These are phyloP conservation scores for Apostichopus parvimensis DNA, from an alignment of 35 echinoderm and acorn worm species.

Conservation along the genomic window DNA sequence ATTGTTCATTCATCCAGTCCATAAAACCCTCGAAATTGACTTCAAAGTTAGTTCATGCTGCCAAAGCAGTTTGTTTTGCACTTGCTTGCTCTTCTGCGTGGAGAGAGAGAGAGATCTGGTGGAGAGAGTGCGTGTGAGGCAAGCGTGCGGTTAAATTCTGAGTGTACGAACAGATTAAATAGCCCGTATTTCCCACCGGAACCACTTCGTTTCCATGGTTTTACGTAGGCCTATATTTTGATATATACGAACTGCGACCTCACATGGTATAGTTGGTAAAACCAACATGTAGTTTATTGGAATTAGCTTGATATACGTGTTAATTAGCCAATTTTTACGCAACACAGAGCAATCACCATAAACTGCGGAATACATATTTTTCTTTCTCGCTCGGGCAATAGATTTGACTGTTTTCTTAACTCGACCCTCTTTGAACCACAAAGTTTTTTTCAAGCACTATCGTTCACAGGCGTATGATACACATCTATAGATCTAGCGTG, in stretches of 20 bases:
- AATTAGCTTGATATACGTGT: not conserved
- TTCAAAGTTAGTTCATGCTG: not conserved
- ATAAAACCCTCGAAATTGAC: constrained; percentile 5
- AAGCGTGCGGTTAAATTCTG: constrained; percentile 5
- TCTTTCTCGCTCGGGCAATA: not conserved
- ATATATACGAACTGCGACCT: not conserved
- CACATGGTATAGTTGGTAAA: not conserved
- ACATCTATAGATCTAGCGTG: too few relatives aligned
- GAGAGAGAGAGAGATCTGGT: not conserved
- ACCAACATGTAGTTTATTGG: not conserved
- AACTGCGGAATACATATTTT: not conserved
- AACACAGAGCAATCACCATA: not conserved
- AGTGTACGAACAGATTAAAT: not conserved
- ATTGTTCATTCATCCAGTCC: not conserved
- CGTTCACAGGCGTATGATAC: too few relatives aligned
- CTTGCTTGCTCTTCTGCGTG: not conserved
- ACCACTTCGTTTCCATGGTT: not conserved
- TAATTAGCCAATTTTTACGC: not conserved
- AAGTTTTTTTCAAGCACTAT: not conserved
- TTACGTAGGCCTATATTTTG: not conserved
- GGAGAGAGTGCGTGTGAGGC: not conserved
- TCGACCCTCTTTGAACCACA: constrained; percentile 33
- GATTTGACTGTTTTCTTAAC: constrained; percentile 3
- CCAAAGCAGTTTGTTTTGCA: constrained; percentile 1
- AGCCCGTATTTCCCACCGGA: not conserved